Evolutionary conservation across 2,888 invertebrate species (phyloP).

Genomic region (Lathronympha strigana): DNA sequence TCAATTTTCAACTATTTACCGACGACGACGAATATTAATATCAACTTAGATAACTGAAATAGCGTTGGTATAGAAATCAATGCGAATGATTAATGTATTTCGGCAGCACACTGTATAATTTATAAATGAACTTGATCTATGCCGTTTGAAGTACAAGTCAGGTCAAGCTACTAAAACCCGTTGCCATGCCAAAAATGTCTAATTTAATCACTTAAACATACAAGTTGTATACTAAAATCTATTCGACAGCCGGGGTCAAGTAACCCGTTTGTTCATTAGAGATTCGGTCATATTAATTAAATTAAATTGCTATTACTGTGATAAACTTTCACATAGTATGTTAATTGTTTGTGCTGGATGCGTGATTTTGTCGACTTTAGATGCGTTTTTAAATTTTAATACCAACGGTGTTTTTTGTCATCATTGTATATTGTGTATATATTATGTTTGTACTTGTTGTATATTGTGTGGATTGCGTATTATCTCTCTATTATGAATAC

Average conservation of each 20-base stretch:
- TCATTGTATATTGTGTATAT: no score
- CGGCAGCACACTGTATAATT: slow-evolving; percentile 23
- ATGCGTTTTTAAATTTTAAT: no score
- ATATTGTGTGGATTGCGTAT: no score
- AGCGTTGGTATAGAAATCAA: slow-evolving; percentile 1
- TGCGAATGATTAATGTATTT: slow-evolving; percentile 17
- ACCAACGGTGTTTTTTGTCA: no score
- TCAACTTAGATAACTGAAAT: no score
- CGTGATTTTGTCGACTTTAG: no score
- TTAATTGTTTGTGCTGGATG: slow-evolving; percentile 8
- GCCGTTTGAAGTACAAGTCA: slow-evolving; percentile 29
- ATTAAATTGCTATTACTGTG: slow-evolving; percentile 36
- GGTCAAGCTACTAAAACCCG: slow-evolving; percentile 28
- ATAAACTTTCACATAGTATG: slow-evolving; percentile 29
- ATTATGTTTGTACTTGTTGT: no score
- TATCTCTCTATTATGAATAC: no score
- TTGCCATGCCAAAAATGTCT: slow-evolving; percentile 24
- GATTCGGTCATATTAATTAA: slow-evolving; percentile 27
- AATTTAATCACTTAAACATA: slow-evolving; percentile 31
- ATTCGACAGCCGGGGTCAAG: slow-evolving; percentile 21
- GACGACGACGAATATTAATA: slow-evolving; percentile 25
- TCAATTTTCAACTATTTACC: no score
- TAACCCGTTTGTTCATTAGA: slow-evolving; percentile 32
- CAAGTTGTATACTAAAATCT: slow-evolving; percentile 15
- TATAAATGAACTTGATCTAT: slow-evolving; percentile 30